Base-by-base conservation (phyloP, 2,113 vertebrate species). In the Oreocharis arfaki region DNA sequence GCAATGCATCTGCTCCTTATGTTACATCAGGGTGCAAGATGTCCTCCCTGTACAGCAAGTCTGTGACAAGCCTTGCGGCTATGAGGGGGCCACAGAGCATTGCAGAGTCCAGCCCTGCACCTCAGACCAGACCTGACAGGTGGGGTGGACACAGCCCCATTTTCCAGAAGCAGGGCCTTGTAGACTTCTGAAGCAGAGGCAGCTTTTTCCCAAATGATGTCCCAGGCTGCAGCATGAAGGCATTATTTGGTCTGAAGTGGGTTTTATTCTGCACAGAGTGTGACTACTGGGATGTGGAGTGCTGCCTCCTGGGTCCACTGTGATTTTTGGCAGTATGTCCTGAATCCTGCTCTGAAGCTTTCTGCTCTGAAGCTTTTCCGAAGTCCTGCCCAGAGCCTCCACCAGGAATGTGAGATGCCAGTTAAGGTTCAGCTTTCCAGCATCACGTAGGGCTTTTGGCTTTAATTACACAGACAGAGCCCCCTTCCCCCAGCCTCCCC, bases 371-470 rank as follows among this genome's bases (percentile, higher is more conserved):
- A 60, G 46, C 22, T 52, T 77, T 78, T 61, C 46, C 1, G 1
- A 61, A 35, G 21, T 73, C 90, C 32, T 56, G 24, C 59, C 50
- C 67, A 60, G 47, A 86, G n/a, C 57, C 32, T 68, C n/a, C 55
- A 50, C 4, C n/a, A 68, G 44, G 16, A 24, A 69, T 19, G 37
- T 14, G 39, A 91, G 84, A 55, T 65, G 33, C 56, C n/a, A 41
- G 80, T 53, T 57, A 60, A 49, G 6, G 2, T 53, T 79, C 63
- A 57, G 37, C 49, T 71, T 91, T 61, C 84, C 59, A 52, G 49
- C 60, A 60, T 18, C 0, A 0, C 0, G 0, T 39, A 70, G 47
- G 63, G 49, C 75, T 87, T 95, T 90, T 93, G 87, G 82, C 59
- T 88, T 94, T 93, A 88, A 95, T 88, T 90, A 85, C 75, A n/a